Base-by-base conservation (phyloP, 92 coral and sea anemone species). In the Actinostola sp. region DNA sequence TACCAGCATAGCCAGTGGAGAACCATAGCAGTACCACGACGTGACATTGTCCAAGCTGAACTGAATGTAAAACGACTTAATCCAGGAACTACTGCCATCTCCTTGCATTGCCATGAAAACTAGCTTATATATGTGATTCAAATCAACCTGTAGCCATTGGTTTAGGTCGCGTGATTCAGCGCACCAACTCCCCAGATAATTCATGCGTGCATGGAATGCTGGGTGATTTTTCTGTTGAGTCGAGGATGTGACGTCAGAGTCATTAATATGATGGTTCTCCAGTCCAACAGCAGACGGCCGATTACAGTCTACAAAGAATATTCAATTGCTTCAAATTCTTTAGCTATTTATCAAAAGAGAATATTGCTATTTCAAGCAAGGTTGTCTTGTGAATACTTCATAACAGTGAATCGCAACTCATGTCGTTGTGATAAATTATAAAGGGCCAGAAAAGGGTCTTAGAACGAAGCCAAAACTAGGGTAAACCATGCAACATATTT, bases 1-100 rank as follows among this genome's bases (percentile, higher is more conserved):
- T 24, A 81, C 80, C 66, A 61, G 38, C 25, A 75, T 41, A 2
- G 63, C 76, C 9, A 34, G 63, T 0, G 80, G 83, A 14, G 81
- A 64, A 12, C 96, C 85, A 66, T 86, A 88, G 75, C 96, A 90
- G 67, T 86, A 83, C 96, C 96, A 90, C n/a, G n/a, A n/a, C 32
- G 78, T 82, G 51, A 79, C 50, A 16, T 73, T 73, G 38, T 90
- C 87, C 30, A 30, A 60, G 41, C 96, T 90, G 66, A 82, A 86
- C 65, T 82, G 86, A 44, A 90, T 20, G 50, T 79, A 87, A 51
- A 82, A 90, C 39, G 86, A 55, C 56, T 49, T 43, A 28, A 90
- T 86, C 96, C 96, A 90, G 0, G 96, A 78, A 62, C 79, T 62
- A 31, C 34, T 63, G 32, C 75, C 85, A 43, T 63, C 61, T 59